Percentiles rank a stretch among this genome's conserved stretches.
Conservation (phyloP, 2,113 vertebrate species). For the Edolisoma coerulescens region DNA sequence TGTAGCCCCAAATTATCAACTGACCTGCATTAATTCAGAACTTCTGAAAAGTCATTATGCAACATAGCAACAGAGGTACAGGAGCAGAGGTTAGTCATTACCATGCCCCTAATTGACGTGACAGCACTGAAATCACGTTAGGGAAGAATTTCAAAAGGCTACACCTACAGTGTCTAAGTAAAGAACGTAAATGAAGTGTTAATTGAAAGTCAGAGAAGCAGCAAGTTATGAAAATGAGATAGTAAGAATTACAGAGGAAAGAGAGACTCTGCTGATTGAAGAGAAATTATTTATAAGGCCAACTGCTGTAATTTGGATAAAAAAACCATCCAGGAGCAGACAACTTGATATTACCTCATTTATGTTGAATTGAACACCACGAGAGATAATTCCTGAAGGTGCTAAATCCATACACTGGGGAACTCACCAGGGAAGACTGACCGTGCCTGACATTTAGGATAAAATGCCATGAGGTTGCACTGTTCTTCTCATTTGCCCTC, state of each 20-base stretch:
- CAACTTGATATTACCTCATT: neutral
- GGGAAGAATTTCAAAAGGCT: neutral
- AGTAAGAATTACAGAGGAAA: slow-evolving; percentile 6
- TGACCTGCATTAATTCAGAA: slow-evolving; percentile 1
- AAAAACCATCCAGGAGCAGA: neutral
- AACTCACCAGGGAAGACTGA: neutral
- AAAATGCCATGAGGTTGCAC: neutral
- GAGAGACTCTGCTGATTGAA: neutral
- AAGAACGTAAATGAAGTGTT: neutral
- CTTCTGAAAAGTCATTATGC: neutral
- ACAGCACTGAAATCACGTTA: slow-evolving; percentile 1
- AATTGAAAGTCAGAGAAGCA: neutral
- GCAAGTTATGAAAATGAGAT: slow-evolving; percentile 22
- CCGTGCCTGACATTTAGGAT: neutral
- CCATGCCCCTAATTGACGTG: neutral
- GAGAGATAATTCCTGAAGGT: neutral
- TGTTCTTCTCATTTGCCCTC: neutral
- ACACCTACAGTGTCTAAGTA: neutral
- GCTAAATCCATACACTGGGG: neutral
- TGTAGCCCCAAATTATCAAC: neutral
- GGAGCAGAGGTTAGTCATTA: neutral
- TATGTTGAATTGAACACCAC: neutral
- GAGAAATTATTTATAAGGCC: neutral
- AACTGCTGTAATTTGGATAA: neutral
- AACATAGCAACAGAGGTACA: neutral